These are phyloP conservation scores for Phortica variegata DNA, from an alignment of 1,140 invertebrate species.

Conservation along the genomic window DNA sequence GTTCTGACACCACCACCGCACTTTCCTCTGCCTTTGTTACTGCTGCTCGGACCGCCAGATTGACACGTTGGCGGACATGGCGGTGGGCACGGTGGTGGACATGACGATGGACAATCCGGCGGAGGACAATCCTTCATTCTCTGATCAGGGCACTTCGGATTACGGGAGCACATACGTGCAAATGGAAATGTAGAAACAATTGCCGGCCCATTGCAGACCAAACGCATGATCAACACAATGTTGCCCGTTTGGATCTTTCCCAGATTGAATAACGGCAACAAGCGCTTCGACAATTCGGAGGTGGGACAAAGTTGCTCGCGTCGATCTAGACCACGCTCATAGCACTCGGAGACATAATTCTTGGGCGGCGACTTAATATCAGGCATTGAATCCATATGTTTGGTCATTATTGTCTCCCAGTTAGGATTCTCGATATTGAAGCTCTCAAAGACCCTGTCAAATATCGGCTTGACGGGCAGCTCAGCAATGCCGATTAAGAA, in stretches of 20 bases:
- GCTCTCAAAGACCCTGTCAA: conserved; percentile 42
- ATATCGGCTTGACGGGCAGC: conserved; percentile 39
- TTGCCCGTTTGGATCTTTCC: conserved; percentile 50
- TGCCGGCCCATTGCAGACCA: conserved; percentile 45
- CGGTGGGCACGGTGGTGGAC: conserved; percentile 12
- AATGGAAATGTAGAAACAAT: conserved; percentile 43
- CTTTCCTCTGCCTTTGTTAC: conserved; percentile 21
- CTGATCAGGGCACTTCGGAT: conserved; percentile 26
- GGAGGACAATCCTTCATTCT: background rate
- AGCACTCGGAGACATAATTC: conserved; percentile 38
- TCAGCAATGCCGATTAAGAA: conserved; percentile 45
- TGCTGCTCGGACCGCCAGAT: conserved; percentile 10
- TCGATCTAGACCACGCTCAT: conserved; percentile 22
- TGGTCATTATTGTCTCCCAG: conserved; percentile 25
- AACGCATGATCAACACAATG: conserved; percentile 40
- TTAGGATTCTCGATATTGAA: conserved; percentile 40
- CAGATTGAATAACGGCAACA: conserved; percentile 48
- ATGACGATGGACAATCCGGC: conserved; percentile 3
- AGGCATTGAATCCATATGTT: conserved; percentile 25
- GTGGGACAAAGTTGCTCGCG: conserved; percentile 44
- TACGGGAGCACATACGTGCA: conserved; percentile 31
- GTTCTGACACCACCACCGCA: conserved; percentile 1
- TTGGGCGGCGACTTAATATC: conserved; percentile 29
- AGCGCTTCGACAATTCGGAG: conserved; percentile 37
- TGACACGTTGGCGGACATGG: background rate